Conservation (phyloP, 1,140 invertebrate species). For the Parasteatoda tepidariorum region DNA sequence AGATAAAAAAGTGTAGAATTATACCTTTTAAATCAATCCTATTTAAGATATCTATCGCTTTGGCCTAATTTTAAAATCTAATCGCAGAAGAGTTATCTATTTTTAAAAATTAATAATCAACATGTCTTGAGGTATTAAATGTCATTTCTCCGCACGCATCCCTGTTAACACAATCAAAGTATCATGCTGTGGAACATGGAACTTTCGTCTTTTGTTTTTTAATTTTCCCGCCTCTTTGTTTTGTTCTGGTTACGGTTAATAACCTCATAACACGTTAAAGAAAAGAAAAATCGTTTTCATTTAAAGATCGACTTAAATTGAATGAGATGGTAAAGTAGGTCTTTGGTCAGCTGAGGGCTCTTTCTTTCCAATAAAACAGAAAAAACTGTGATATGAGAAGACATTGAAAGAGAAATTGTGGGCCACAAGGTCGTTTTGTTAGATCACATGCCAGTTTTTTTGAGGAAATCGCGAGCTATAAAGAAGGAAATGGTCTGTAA, state of each 20-base stretch:
- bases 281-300: background rate
- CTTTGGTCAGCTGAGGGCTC: background rate
- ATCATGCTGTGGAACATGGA: too few species aligned
- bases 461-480: background rate
- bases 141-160: too few species aligned
- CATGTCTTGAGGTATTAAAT: too few species aligned
- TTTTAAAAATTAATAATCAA: too few species aligned
- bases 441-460: background rate
- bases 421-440: slow-evolving; percentile 17
- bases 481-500: background rate
- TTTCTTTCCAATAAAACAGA: background rate
- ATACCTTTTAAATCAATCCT: too few species aligned
- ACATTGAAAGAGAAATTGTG: background rate
- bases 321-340: slow-evolving; percentile 32
- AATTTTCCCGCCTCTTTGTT: background rate
- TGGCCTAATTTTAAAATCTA: too few species aligned
- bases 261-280: background rate
- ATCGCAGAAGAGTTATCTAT: too few species aligned
- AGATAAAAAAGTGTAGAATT: too few species aligned
- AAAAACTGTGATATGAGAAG: background rate
- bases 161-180: too few species aligned
- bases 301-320: background rate
- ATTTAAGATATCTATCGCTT: too few species aligned
- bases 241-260: slow-evolving; percentile 9
- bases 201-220: background rate